Evolutionary conservation across 2,888 invertebrate species (phyloP), one percentile per base, ranked within the genome.

Genomic region (Metallyticus violacea): DNA sequence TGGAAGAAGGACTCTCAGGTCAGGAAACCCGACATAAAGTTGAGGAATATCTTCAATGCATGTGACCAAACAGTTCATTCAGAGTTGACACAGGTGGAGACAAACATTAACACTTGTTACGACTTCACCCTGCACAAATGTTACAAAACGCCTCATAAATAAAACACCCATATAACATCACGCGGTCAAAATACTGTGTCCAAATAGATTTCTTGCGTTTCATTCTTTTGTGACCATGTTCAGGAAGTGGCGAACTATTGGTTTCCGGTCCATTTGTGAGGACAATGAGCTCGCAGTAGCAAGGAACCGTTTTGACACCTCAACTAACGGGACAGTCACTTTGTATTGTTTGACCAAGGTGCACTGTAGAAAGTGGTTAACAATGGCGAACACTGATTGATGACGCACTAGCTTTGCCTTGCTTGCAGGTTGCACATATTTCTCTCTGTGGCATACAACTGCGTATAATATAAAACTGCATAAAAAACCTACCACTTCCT

Each of bases 121-220:
- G 26, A 22, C n/a, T n/a, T n/a, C n/a, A n/a, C n/a, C n/a, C n/a
- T n/a, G n/a, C n/a, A n/a, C n/a, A n/a, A n/a, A n/a, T n/a, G n/a
- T n/a, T n/a, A n/a, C n/a, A n/a, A n/a, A n/a, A n/a, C 26, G 7
- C 6, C 82, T 82, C 82, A 82, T 82, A 82, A 82, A 82, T 82
- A 26, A 80, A 87, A 77, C 26, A 40, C 25, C 87, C 87, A 85
- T 85, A 76, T 81, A 85, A 85, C 85, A 77, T 76, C 85, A 80
- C 79, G 82, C 86, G 78, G 86, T 79, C 86, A 86, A 83, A 78
- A 82, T 79, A 86, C 62, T 79, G n/a, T 76, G 81, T 25, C 7
- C 40, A 62, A 62, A 62, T 22, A 62, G 40, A 62, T 62, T 62
- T 62, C 15, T 40, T 79, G 29, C 27, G 26, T n/a, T 28, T 9